phyloP scores from a whole-genome alignment of 2,113 vertebrate genomes.

The Acrocephalus kingi region DNA sequence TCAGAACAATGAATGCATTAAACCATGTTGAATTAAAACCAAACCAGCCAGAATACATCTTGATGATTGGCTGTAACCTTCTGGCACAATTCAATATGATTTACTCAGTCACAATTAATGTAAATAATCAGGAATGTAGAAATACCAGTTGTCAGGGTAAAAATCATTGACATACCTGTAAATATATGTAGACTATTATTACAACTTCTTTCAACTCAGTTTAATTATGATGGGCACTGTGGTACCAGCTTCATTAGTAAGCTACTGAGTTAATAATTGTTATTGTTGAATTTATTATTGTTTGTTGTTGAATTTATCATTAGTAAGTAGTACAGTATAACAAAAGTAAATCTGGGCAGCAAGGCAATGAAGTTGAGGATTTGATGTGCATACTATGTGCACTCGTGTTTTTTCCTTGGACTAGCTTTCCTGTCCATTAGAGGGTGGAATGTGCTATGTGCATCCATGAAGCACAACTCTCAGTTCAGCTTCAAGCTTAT shows the following conservation, averaged over 20 bases:
- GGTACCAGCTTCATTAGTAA: not conserved
- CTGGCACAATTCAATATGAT: not conserved
- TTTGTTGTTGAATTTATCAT: not conserved
- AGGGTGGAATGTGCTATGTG: not conserved
- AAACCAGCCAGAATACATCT: not conserved
- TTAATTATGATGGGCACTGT: not conserved
- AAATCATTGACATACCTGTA: not conserved
- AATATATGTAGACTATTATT: not conserved
- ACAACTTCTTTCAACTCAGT: not conserved
- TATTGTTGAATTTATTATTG: no score
- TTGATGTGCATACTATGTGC: not conserved
- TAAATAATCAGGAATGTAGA: not conserved
- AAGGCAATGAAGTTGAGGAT: not conserved
- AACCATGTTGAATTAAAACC: not conserved
- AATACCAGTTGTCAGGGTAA: not conserved
- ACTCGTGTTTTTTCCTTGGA: not conserved
- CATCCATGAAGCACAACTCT: not conserved
- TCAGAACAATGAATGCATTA: not conserved
- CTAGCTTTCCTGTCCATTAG: not conserved
- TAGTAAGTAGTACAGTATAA: not conserved
- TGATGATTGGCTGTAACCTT: not conserved
- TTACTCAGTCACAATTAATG: not conserved
- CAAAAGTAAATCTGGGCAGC: not conserved
- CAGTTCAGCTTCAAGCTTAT: not conserved
- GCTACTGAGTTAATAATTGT: no score